Conservation (phyloP, 2,888 invertebrate genomes). For the Drosophila quasianomalipes region DNA sequence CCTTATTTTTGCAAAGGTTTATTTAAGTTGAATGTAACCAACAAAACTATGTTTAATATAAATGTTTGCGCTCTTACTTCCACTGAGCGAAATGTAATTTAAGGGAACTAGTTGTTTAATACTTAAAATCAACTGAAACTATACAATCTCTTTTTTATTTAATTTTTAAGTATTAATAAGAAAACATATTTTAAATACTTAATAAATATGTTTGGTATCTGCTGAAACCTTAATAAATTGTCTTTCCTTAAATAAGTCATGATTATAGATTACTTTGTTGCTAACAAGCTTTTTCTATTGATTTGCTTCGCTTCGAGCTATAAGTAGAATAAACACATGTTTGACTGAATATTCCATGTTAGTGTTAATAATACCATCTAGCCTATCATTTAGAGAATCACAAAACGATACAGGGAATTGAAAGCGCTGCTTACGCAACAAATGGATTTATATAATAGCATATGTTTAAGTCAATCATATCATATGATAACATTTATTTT, state of each 20-base stretch:
- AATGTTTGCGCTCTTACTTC: not conserved
- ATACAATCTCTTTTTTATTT: not conserved
- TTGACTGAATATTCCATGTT: not conserved
- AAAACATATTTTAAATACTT: not conserved
- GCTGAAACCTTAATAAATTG: not conserved
- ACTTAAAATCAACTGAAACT: not conserved
- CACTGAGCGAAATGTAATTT: not conserved
- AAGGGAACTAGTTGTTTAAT: not conserved
- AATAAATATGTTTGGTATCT: not conserved
- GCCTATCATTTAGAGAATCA: not conserved
- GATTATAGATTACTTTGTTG: not conserved
- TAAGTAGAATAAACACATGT: not conserved
- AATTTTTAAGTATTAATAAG: not conserved
- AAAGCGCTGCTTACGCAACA: not conserved
- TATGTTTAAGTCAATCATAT: constrained; percentile 12
- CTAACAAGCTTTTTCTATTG: not conserved
- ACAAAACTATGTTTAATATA: not conserved
- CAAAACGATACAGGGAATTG: not conserved
- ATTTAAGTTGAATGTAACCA: not conserved
- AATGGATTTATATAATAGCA: not conserved
- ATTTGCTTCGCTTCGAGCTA: not conserved
- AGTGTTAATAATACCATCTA: not conserved
- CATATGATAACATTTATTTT: constrained; percentile 10
- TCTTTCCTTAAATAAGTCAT: not conserved
- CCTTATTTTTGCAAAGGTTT: not conserved